Evolutionary conservation across 2,797 vertebrate genomes (phyloP).

Genomic region (Aplochiton taeniatus): DNA sequence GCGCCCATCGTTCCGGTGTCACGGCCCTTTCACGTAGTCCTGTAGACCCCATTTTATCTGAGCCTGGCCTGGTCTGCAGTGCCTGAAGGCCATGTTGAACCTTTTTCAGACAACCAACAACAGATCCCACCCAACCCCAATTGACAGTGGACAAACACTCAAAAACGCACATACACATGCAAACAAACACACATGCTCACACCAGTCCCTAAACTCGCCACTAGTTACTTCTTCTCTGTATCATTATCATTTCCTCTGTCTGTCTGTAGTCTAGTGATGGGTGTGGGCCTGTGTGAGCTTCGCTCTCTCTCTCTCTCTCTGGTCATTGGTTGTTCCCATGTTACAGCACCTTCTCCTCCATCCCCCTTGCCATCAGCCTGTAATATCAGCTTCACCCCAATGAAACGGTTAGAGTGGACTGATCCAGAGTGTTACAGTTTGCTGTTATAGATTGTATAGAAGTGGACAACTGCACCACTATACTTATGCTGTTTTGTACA

Average conservation of each 20-base stretch:
- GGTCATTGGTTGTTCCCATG: conserved; percentile 9
- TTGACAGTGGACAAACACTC: conserved; percentile 23
- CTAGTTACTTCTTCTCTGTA: conserved; percentile 22
- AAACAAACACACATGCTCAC: conserved; percentile 34
- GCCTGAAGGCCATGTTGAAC: conserved; percentile 27
- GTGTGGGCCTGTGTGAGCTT: conserved; percentile 41
- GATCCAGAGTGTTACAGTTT: conserved; percentile 26
- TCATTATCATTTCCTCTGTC: conserved; percentile 12
- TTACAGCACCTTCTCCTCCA: conserved; percentile 20
- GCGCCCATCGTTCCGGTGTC: conserved; percentile 9
- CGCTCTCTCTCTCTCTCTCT: conserved; percentile 7
- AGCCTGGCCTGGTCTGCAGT: conserved; percentile 12
- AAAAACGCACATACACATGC: conserved; percentile 1
- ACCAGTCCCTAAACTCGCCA: conserved; percentile 44
- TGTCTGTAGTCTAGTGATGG: conserved; percentile 38
- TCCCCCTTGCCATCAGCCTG: neutral
- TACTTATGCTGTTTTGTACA: conserved; percentile 32
- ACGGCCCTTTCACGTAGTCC: conserved; percentile 10
- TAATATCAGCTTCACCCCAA: conserved; percentile 22
- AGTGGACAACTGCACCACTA: conserved; percentile 23
- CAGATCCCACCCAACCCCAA: conserved; percentile 5
- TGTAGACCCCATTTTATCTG: conserved; percentile 12
- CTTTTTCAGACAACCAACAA: conserved; percentile 28
- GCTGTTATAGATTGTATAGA: conserved; percentile 36
- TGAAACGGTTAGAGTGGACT: conserved; percentile 12